Conservation (phyloP, 1,140 invertebrate genomes). For the Stegodyphus mimosarum region DNA sequence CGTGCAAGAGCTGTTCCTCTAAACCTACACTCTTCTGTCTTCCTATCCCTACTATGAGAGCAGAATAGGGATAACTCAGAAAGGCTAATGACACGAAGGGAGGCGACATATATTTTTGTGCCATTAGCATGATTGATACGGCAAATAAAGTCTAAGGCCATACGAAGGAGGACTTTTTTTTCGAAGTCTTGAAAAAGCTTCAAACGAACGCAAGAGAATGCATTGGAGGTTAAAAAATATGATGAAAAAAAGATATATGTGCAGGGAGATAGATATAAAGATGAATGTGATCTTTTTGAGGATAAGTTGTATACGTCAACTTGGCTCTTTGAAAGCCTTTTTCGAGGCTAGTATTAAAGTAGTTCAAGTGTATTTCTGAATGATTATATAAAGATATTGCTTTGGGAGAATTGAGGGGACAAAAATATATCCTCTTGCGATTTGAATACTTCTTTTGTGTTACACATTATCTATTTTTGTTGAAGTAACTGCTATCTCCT, state of each 20-base stretch:
- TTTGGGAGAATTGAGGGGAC: too few species aligned
- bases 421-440: too few species aligned
- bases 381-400: too few species aligned
- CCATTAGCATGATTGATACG: conserved; percentile 54
- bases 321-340: not conserved
- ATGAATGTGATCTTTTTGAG: conserved; percentile 13
- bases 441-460: too few species aligned
- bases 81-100: conserved; percentile 42
- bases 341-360: too few species aligned
- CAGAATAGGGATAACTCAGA: conserved; percentile 21
- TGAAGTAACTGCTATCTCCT: too few species aligned
- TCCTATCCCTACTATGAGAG: not conserved
- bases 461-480: too few species aligned
- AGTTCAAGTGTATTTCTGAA: too few species aligned
- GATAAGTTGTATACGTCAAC: conserved; percentile 43
- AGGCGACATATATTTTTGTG: conserved; percentile 54
- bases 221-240: conserved; percentile 42
- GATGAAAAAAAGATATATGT: not conserved
- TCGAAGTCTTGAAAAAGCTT: conserved; percentile 37
- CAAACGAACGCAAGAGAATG: conserved; percentile 33
- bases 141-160: conserved; percentile 49
- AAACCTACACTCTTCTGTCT: not conserved
- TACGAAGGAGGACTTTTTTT: conserved; percentile 24
- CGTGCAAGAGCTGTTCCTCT: conserved; percentile 16
- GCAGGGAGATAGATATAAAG: conserved; percentile 19